A percentile compares a stretch with the other conserved stretches of the same genome.
Conservation (phyloP, 2,888 invertebrate genomes). For the Apamea monoglypha region DNA sequence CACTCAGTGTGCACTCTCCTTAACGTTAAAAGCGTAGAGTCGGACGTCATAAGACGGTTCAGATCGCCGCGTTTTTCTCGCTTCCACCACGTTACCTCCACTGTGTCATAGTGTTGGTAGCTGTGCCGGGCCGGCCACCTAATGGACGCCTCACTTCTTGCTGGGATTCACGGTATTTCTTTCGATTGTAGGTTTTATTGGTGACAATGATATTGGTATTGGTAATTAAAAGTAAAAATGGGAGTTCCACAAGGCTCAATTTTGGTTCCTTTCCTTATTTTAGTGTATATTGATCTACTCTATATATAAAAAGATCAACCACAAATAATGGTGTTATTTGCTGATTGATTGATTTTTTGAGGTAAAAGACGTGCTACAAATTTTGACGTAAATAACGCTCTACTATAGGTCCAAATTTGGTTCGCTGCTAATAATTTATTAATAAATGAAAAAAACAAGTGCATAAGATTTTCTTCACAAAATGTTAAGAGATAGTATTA, state of each 20-base stretch:
- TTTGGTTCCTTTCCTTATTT: not conserved
- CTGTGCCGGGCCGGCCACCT: not conserved
- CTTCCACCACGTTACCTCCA: slow-evolving; percentile 42
- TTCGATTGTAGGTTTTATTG: not conserved
- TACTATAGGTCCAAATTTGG: not conserved
- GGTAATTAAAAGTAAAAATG: not conserved
- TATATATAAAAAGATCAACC: not conserved
- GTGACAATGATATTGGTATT: not conserved
- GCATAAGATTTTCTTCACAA: no score
- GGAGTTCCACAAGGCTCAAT: not conserved
- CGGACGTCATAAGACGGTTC: slow-evolving; percentile 37
- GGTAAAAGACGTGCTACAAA: not conserved
- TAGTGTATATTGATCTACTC: not conserved
- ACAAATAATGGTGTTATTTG: not conserved
- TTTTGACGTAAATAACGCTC: not conserved
- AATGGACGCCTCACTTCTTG: slow-evolving; percentile 14
- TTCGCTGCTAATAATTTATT: not conserved
- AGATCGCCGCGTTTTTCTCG: slow-evolving; percentile 40
- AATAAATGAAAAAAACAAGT: not conserved
- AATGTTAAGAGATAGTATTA: no score
- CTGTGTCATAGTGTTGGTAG: not conserved
- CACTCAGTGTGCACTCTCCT: slow-evolving; percentile 2
- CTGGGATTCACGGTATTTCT: not conserved
- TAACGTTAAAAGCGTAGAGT: slow-evolving; percentile 20
- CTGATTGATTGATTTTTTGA: not conserved